Conservation (phyloP, 1,140 invertebrate genomes). For the Heliothis subflexa region DNA sequence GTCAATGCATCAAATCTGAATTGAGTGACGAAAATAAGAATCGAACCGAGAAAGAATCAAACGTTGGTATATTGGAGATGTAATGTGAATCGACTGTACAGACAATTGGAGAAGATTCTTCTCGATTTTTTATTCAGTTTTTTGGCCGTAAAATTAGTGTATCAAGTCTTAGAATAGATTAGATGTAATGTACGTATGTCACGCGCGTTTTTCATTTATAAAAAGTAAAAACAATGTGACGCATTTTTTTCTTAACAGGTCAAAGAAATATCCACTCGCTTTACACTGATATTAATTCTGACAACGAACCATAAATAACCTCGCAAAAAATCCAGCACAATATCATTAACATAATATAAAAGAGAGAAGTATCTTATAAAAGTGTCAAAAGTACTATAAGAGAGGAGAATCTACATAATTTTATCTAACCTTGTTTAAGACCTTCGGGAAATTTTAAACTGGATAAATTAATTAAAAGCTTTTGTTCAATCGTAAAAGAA, state of each 20-base stretch:
- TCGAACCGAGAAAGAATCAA: not conserved
- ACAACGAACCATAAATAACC: conserved; percentile 7
- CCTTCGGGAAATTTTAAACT: conserved; percentile 31
- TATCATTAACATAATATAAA: conserved; percentile 19
- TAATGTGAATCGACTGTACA: not conserved
- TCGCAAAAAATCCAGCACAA: not conserved
- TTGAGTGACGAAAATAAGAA: not conserved
- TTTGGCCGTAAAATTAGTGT: not conserved
- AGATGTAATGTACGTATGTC: not conserved
- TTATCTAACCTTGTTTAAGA: conserved; percentile 15
- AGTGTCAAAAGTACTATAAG: not conserved
- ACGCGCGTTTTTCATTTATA: no score
- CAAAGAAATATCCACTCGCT: not conserved
- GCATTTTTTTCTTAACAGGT: not conserved
- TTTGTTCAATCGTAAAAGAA: conserved; percentile 41
- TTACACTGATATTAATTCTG: not conserved
- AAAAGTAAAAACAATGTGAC: not conserved
- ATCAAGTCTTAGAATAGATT: not conserved
- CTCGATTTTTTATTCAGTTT: not conserved
- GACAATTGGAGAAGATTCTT: conserved; percentile 5
- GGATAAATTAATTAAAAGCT: conserved; percentile 41
- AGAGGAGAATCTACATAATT: conserved; percentile 31
- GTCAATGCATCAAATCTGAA: conserved; percentile 3
- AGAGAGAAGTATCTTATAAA: not conserved
- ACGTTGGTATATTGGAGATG: not conserved